Percentiles rank a stretch among this genome's conserved stretches.
Evolutionary conservation across 2,797 vertebrate species (phyloP).

Genomic region (Craterocephalus amniculus): DNA sequence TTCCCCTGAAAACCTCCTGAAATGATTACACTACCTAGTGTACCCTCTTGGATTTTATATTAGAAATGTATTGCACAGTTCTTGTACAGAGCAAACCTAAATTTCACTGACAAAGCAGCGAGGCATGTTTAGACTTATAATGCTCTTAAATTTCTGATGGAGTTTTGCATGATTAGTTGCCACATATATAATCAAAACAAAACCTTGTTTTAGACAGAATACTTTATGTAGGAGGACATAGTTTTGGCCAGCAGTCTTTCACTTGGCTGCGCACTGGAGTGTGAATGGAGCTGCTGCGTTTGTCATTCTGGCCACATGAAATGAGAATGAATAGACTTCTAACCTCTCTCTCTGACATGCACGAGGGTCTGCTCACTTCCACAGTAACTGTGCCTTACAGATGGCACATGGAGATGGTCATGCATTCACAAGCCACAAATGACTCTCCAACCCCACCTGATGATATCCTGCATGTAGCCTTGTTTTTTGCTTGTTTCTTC

Average conservation of each 20-base stretch:
- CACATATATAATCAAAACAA: not conserved
- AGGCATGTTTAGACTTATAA: not conserved
- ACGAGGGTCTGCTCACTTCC: slow-evolving; percentile 18
- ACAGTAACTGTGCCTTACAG: slow-evolving; percentile 39
- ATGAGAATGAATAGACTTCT: slow-evolving; percentile 52
- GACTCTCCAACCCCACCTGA: slow-evolving; percentile 43
- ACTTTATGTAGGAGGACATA: not conserved
- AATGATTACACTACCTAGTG: too few relatives aligned
- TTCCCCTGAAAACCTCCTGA: too few relatives aligned
- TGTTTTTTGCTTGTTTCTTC: slow-evolving; percentile 46
- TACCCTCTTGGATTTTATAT: too few relatives aligned
- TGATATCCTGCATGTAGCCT: slow-evolving; percentile 30
- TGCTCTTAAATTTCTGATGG: not conserved
- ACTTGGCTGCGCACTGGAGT: slow-evolving; percentile 12
- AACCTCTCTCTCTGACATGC: slow-evolving; percentile 36
- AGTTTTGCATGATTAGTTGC: not conserved
- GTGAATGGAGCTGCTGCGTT: slow-evolving; percentile 21
- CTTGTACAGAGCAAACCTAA: too few relatives aligned
- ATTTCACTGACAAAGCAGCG: too few relatives aligned
- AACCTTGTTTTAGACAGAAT: not conserved
- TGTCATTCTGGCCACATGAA: slow-evolving; percentile 46
- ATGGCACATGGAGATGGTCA: slow-evolving; percentile 33
- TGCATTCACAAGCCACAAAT: slow-evolving; percentile 55
- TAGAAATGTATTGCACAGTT: too few relatives aligned
- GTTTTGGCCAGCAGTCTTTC: slow-evolving; percentile 13